phyloP scores from a whole-genome alignment of 92 coral and sea anemone genomes.

The Micromussa lordhowensis region DNA sequence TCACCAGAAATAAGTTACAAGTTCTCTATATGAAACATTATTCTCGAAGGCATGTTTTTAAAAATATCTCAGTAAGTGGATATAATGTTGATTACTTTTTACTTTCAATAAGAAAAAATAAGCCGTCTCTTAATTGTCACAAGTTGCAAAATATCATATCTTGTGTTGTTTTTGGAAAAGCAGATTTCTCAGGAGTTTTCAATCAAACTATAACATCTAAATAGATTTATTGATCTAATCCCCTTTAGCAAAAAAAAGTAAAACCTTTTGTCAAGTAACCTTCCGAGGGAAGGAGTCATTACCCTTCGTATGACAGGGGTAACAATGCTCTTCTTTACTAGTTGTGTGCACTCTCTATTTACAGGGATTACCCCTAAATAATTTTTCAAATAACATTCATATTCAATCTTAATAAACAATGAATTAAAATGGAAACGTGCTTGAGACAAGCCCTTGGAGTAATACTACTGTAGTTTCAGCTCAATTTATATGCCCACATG shows the following conservation, averaged over 20 bases:
- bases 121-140: not conserved
- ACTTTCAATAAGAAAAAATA: no score
- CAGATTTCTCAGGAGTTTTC: not conserved
- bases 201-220: not conserved
- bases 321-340: not conserved
- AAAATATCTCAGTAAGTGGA: not conserved
- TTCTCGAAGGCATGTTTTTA: not conserved
- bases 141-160: no score
- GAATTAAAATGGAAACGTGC: not conserved
- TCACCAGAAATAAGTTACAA: no score
- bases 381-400: not conserved
- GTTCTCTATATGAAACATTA: not conserved
- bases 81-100: no score
- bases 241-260: not conserved
- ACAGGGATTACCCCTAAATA: not conserved
- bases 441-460: not conserved
- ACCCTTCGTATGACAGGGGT: not conserved
- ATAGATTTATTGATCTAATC: not conserved
- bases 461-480: not conserved
- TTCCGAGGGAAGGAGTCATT: not conserved
- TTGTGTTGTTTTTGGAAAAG: not conserved
- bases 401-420: not conserved
- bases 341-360: not conserved
- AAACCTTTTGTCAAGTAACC: not conserved
- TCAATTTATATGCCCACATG: not conserved